phyloP scores from a whole-genome alignment of 2,113 vertebrate genomes.

The Eptesicus fuscus region DNA sequence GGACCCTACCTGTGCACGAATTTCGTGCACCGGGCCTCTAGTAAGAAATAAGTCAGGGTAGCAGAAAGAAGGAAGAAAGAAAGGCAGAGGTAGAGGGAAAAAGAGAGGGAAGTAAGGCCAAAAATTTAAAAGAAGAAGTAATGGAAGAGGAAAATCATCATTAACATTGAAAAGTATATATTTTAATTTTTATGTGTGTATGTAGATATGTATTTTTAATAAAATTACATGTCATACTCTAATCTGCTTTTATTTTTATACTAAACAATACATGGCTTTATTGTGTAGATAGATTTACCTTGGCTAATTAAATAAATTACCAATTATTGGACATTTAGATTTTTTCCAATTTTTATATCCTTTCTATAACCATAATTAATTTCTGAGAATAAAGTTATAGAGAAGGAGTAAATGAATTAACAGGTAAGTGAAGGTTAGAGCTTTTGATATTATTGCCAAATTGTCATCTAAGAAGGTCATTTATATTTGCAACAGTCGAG shows the following conservation, averaged over 20 bases:
- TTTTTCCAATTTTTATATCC: not conserved
- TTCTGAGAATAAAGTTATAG: constrained; percentile 1
- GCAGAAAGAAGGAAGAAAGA: not conserved
- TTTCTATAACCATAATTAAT: not conserved
- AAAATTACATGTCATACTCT: not conserved
- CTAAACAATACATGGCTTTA: not conserved
- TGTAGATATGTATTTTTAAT: not conserved
- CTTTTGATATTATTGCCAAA: not conserved
- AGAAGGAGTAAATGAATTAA: not conserved
- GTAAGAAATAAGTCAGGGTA: not conserved
- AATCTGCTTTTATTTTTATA: not conserved
- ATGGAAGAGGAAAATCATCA: not conserved
- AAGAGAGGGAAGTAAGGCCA: not conserved
- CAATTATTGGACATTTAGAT: not conserved
- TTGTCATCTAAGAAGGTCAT: not conserved
- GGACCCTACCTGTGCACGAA: too few relatives aligned
- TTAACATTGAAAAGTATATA: not conserved
- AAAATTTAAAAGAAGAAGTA: not conserved
- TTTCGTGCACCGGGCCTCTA: too few relatives aligned
- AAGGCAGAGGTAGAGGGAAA: not conserved
- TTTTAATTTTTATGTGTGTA: not conserved
- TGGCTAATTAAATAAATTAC: not conserved
- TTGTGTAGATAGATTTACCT: not conserved
- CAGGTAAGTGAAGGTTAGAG: not conserved
- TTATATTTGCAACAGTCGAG: not conserved